Evolutionary conservation across 2,888 invertebrate genomes (phyloP), one percentile per base, ranked within the genome.

Genomic region (Euplagia quadripunctaria): DNA sequence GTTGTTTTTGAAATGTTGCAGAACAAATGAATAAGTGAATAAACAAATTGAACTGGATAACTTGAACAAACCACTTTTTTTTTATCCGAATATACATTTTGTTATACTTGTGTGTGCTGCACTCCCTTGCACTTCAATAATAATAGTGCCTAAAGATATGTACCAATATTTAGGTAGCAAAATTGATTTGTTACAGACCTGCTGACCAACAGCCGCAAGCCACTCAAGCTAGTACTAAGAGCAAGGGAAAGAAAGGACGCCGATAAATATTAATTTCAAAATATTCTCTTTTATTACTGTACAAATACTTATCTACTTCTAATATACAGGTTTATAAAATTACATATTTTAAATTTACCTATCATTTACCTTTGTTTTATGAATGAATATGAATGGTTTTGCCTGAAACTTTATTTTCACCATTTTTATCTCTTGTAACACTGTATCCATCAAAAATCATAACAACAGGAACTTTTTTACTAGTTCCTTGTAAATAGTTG

Each of bases 181-280:
- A 31, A 31, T 68, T 69, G 71, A 49, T 79, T 87, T 88, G 74
- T 90, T 91, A 55, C 89, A 96, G 96, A 83, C 95, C 95, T 58
- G 92, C 91, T 64, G 96, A 96, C 73, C 95, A 96, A 82, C 95
- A 93, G 76, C 93, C 93, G 4, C 96, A 96, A 81, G 79, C 90
- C 12, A 84, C 91, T 49, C 95, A 94, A 86, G 86, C 91, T 1
- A 90, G 87, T 75, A 91, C 82, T 79, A 96, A 96, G 81, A 90
- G 87, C 78, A 96, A 96, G 86, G 96, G 95, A 66, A 96, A 96
- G 85, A 96, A 96, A 85, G 95, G 95, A 78, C 90, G 96, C 64
- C 91, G 96, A 90, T 96, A 92, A 92, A 75, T 77, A 73, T 79
- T 78, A 52, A 73, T 76, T 73, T 20, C 63, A 20, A 78, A 82